Evolutionary conservation across 2,888 invertebrate species (phyloP), one percentile per base, ranked within the genome.

Genomic region (Eupithecia subumbrata): DNA sequence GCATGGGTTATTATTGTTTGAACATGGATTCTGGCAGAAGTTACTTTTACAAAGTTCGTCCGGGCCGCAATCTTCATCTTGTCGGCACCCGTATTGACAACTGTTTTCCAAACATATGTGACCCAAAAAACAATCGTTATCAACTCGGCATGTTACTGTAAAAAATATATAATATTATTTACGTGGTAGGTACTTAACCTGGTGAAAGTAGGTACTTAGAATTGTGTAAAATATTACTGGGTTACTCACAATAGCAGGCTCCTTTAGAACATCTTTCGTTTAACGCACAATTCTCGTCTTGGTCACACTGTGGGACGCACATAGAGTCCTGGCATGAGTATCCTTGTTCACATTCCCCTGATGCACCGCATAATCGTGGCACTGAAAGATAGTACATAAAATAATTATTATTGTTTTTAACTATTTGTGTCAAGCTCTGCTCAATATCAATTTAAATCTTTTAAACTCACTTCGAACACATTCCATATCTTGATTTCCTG

Each of bases 81-180:
- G 96, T 81, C 97, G 97, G 87, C 98, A 98, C 60, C 98, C 98
- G 82, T 97, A 97, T 76, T 97, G 96, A 86, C 98, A 98, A 92
- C 97, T 97, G 85, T 98, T 98, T 85, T 96, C 96, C 75, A 98
- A 91, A 86, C 98, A 98, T 81, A 98, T 98, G 85, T 98, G 98
- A 0, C 98, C 98, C 76, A 98, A 95, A 96, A 98, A 98, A 85
- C 98, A 98, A 85, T 98, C 98, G 85, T 98, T 98, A 88, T 98
- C 98, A 1, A 98, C 97, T 69, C 98, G 96, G 86, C 98, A 98
- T 5, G 98, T 98, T 76, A 98, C 96, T 96, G 89, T 75, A 85
- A 94, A 84, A 56, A 76, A 76, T 56, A 66, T 18, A n/a, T n/a
- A 63, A 4, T 30, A 64, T 34, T 64, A 1, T 16, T 18, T 37